Evolutionary conservation across 1,140 invertebrate genomes (phyloP).

Genomic region (Semibalanus balanoides): DNA sequence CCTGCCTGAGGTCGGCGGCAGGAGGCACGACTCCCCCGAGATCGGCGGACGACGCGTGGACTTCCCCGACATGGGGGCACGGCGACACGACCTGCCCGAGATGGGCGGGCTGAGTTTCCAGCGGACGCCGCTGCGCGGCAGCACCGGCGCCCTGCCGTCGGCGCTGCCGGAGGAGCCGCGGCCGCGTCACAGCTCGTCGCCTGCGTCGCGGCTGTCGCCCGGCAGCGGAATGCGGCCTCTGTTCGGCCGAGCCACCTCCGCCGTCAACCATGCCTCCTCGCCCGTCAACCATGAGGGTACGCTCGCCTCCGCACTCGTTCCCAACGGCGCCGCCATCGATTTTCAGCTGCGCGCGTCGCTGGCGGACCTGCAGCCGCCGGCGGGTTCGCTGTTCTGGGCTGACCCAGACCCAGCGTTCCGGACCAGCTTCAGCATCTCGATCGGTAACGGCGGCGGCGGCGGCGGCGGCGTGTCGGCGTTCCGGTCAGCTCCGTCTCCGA

Average conservation of each 20-base stretch:
- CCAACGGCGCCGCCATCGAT: not conserved
- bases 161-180: not conserved
- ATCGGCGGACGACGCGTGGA: not conserved
- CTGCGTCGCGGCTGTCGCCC: not conserved
- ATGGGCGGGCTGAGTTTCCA: not conserved
- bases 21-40: not conserved
- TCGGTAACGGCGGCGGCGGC: not conserved
- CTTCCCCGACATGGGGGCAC: not conserved
- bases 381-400: not conserved
- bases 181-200: not conserved
- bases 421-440: not conserved
- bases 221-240: not conserved
- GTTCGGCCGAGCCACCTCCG: too few species aligned
- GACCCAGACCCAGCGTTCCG: not conserved
- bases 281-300: not conserved
- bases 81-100: not conserved
- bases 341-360: not conserved
- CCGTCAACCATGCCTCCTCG: not conserved
- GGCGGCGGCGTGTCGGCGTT: not conserved
- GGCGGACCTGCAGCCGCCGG: not conserved
- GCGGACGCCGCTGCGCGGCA: conserved; percentile 11
- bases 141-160: conserved; percentile 20
- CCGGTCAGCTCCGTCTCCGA: not conserved
- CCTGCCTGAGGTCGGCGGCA: not conserved
- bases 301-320: not conserved